These are phyloP conservation scores for Struthio camelus DNA, from an alignment of 2,113 vertebrate genomes.

Conservation along the genomic window DNA sequence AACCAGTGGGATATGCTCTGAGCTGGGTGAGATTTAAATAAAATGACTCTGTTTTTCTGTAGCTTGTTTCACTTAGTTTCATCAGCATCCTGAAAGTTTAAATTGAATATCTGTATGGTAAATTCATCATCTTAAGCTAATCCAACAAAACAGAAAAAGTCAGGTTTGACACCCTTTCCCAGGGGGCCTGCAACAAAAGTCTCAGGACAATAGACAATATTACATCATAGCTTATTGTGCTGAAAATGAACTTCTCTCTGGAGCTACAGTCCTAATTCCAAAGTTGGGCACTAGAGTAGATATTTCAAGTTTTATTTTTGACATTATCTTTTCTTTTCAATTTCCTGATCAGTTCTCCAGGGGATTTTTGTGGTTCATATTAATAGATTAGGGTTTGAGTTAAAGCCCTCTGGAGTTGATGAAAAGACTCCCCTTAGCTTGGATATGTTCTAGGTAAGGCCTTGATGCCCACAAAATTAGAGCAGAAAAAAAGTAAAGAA, in stretches of 20 bases:
- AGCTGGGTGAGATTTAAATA: not conserved
- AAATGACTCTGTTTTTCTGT: slow-evolving; percentile 20
- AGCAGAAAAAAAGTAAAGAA: not conserved
- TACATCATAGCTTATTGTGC: not conserved
- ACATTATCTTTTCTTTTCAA: not conserved
- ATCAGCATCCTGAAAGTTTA: slow-evolving; percentile 9
- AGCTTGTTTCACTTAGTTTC: slow-evolving; percentile 50
- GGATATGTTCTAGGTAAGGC: not conserved
- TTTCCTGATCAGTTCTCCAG: not conserved
- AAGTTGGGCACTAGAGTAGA: not conserved
- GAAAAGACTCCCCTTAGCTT: not conserved
- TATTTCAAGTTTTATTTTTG: not conserved
- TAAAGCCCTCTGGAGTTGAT: not conserved
- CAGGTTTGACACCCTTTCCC: not conserved
- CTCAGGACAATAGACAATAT: not conserved
- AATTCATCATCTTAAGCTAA: slow-evolving; percentile 41
- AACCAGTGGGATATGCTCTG: not conserved
- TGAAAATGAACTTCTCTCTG: not conserved
- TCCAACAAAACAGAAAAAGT: not conserved
- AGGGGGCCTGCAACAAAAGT: not conserved
- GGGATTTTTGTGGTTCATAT: not conserved
- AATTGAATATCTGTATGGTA: slow-evolving; percentile 27
- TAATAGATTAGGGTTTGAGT: not conserved
- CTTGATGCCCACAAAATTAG: not conserved
- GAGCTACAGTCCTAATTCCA: not conserved